These are phyloP conservation scores for Pyrrhura leucotis DNA, from an alignment of 2,797 vertebrate genomes.

Conservation along the genomic window DNA sequence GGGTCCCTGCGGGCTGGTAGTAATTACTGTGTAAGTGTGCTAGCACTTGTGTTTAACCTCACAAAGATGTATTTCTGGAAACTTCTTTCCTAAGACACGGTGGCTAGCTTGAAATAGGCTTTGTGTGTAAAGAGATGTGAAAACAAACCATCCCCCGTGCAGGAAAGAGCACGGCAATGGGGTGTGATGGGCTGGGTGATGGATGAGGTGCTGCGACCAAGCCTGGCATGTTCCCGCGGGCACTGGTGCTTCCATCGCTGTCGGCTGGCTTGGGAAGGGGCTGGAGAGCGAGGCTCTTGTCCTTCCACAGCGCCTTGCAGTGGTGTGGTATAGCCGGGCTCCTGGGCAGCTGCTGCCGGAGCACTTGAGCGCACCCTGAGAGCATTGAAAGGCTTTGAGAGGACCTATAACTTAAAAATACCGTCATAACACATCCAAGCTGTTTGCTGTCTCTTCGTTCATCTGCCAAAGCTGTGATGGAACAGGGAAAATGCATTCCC, in stretches of 20 bases:
- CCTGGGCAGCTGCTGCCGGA: background rate
- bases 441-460: background rate
- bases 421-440: background rate
- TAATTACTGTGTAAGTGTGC: conserved; percentile 16
- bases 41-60: background rate
- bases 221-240: background rate
- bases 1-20: conserved; percentile 16
- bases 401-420: background rate
- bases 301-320: accelerated
- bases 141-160: background rate
- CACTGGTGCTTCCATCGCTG: accelerated
- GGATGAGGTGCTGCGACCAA: background rate
- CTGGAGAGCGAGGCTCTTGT: background rate
- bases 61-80: conserved; percentile 24
- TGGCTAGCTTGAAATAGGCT: background rate
- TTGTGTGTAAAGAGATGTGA: accelerated
- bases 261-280: background rate
- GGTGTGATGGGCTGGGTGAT: background rate
- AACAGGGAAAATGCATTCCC: background rate
- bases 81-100: background rate
- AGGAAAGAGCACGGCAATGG: background rate
- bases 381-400: background rate
- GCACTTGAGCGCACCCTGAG: background rate
- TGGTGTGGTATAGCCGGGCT: accelerated
- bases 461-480: background rate